A percentile compares a stretch with the other conserved stretches of the same genome.
phyloP scores from a whole-genome alignment of 2,888 invertebrate species.

The Lepeophtheirus nordmannii region DNA sequence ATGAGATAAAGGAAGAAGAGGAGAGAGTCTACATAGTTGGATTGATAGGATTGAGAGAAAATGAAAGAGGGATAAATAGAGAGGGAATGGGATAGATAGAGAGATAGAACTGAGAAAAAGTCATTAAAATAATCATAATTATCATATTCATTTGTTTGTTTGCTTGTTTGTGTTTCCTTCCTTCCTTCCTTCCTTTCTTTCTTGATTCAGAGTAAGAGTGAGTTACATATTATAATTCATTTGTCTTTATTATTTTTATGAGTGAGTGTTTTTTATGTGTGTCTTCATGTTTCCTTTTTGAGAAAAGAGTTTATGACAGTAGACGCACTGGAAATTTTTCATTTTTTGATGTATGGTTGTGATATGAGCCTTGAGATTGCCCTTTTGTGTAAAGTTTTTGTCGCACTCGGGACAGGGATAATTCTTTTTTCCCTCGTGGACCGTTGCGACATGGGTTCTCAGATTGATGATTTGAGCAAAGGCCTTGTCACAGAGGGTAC shows the following conservation, averaged over 20 bases:
- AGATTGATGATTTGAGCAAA: constrained; percentile 3
- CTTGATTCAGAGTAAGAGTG: too few relatives aligned
- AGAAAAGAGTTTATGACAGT: constrained; percentile 4
- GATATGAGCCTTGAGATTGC: constrained; percentile 5
- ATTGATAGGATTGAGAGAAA: too few relatives aligned
- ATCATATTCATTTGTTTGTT: too few relatives aligned
- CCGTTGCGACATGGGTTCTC: background rate
- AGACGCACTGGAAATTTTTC: background rate
- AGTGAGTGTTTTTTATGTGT: background rate
- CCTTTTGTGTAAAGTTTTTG: constrained; percentile 1
- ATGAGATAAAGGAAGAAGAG: too few relatives aligned
- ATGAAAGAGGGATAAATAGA: too few relatives aligned
- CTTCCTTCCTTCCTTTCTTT: too few relatives aligned
- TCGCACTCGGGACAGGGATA: constrained; percentile 6
- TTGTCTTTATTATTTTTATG: background rate
- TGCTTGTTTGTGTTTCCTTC: too few relatives aligned
- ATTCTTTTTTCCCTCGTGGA: background rate
- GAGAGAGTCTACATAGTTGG: too few relatives aligned
- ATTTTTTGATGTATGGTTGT: constrained; percentile 4
- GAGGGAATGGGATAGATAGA: too few relatives aligned
- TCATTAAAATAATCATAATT: too few relatives aligned
- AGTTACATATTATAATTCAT: too few relatives aligned
- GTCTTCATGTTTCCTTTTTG: constrained; percentile 1
- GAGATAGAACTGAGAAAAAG: too few relatives aligned
- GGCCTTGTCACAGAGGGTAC: background rate